Evolutionary conservation across 1,140 invertebrate species (phyloP).

Genomic region (Steinernema feltiae): DNA sequence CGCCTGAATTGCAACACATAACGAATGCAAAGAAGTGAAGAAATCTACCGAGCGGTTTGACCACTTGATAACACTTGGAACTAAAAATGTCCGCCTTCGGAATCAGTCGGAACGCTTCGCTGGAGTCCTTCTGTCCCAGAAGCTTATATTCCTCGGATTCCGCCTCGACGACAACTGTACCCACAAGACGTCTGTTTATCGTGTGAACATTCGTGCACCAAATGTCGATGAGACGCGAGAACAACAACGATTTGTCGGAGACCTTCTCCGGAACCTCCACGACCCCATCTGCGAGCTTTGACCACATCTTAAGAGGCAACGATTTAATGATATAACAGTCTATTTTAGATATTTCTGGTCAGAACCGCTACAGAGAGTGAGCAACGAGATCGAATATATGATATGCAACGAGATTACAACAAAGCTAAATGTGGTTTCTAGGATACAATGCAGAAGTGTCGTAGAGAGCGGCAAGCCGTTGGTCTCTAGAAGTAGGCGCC

Average conservation of each 20-base stretch:
- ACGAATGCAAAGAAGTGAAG: background rate
- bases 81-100: slow-evolving; percentile 1
- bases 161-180: slow-evolving; percentile 2
- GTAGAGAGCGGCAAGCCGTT: background rate
- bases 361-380: background rate
- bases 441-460: background rate
- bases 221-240: slow-evolving; percentile 21
- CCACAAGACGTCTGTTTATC: slow-evolving; percentile 20
- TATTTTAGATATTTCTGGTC: background rate
- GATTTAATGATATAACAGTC: background rate
- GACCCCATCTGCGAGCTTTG: background rate
- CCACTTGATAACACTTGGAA: background rate
- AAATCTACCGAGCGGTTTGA: background rate
- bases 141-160: background rate
- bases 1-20: background rate
- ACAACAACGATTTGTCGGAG: background rate
- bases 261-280: background rate
- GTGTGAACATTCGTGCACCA: slow-evolving; percentile 19
- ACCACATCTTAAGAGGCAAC: background rate
- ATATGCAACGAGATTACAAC: background rate
- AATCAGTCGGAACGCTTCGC: background rate
- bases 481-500: background rate
- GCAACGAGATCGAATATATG: no score
- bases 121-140: background rate
- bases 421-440: background rate